These are phyloP conservation scores for Tachystola acroxantha DNA, from an alignment of 2,888 invertebrate genomes.

Conservation along the genomic window DNA sequence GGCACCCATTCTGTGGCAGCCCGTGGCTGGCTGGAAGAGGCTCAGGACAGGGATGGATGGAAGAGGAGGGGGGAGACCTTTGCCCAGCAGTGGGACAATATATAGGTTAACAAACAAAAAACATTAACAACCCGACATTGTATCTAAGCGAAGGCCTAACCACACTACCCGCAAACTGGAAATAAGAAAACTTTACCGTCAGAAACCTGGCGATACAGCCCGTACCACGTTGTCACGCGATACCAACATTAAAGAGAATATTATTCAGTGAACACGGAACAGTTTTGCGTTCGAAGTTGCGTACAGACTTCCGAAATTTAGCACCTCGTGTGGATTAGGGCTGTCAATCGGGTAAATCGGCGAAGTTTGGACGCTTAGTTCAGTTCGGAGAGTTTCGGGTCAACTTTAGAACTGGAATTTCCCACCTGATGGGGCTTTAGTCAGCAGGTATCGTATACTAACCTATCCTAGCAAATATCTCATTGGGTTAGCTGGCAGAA, in stretches of 20 bases:
- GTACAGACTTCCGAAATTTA: conserved; percentile 1
- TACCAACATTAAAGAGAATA: conserved; percentile 3
- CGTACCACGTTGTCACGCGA: conserved; percentile 10
- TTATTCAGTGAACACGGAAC: conserved; percentile 2
- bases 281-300: not conserved
- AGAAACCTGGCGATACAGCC: not conserved
- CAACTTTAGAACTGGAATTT: too few species aligned
- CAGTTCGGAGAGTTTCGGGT: not conserved
- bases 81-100: too few species aligned
- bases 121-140: too few species aligned
- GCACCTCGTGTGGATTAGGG: not conserved
- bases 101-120: too few species aligned
- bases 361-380: not conserved
- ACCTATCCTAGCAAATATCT: too few species aligned
- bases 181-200: conserved; percentile 8
- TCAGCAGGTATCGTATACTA: too few species aligned
- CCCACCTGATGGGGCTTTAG: too few species aligned
- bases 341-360: not conserved
- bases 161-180: conserved; percentile 1
- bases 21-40: too few species aligned
- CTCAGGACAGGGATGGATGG: too few species aligned
- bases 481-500: too few species aligned
- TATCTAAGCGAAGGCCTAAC: not conserved
- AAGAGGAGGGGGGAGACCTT: too few species aligned
- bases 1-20: too few species aligned